Evolutionary conservation across 2,888 invertebrate genomes (phyloP).

Genomic region (Embidobia sp.): DNA sequence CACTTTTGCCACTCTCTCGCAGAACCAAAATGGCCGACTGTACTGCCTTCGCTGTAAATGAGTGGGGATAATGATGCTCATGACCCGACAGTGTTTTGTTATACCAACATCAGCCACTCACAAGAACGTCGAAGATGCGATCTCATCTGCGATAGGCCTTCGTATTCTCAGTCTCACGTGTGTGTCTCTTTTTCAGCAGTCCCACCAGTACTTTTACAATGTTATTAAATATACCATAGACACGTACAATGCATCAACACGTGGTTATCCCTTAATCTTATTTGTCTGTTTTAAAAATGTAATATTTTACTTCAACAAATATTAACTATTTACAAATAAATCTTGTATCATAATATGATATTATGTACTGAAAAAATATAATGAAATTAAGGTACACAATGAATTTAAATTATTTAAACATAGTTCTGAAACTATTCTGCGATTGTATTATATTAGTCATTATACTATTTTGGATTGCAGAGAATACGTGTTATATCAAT

Average conservation of each 20-base stretch:
- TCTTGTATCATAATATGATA: too few species aligned
- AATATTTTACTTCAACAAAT: too few species aligned
- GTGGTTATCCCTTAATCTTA: constrained; percentile 5
- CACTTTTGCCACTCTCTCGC: constrained; percentile 69
- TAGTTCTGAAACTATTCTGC: too few species aligned
- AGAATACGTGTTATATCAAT: too few species aligned
- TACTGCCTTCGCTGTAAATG: constrained; percentile 72
- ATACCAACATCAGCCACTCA: constrained; percentile 77
- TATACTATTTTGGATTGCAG: too few species aligned
- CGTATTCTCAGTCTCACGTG: constrained; percentile 57
- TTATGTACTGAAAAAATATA: too few species aligned
- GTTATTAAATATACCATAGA: constrained; percentile 35
- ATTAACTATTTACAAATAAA: too few species aligned
- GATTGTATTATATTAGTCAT: too few species aligned
- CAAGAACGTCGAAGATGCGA: constrained; percentile 73
- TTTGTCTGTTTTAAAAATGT: constrained; percentile 17
- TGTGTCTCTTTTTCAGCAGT: constrained; percentile 33
- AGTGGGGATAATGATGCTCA: constrained; percentile 81
- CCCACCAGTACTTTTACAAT: constrained; percentile 19
- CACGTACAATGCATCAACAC: not conserved
- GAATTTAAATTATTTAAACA: too few species aligned
- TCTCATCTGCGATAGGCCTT: constrained; percentile 77
- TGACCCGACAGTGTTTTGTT: constrained; percentile 81
- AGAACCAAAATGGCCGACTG: constrained; percentile 80
- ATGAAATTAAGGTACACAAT: too few species aligned